A percentile compares a stretch with the other conserved stretches of the same genome.
These are phyloP conservation scores for Caracal caracal DNA, from an alignment of 2,113 vertebrate genomes.

Conservation along the genomic window DNA sequence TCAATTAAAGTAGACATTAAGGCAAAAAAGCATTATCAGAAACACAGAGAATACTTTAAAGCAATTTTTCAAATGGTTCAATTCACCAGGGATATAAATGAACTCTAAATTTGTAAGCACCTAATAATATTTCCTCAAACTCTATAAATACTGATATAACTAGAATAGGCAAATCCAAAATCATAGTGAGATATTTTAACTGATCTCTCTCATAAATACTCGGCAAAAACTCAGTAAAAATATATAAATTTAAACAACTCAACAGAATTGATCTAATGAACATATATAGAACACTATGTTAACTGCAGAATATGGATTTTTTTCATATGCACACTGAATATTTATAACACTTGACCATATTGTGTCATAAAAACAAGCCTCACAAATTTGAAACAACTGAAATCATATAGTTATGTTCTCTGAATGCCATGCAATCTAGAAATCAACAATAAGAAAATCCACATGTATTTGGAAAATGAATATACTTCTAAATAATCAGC, in stretches of 20 bases:
- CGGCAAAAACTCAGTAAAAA: neutral
- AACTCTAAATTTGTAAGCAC: neutral
- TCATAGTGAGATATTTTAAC: neutral
- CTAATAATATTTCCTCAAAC: neutral
- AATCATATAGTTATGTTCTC: neutral
- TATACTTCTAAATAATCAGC: neutral
- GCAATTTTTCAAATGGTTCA: neutral
- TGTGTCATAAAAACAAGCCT: neutral
- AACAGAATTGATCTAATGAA: neutral
- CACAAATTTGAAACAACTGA: neutral
- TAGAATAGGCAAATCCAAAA: neutral
- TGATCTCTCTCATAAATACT: neutral
- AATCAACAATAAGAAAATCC: constrained; percentile 15
- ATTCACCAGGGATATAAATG: neutral
- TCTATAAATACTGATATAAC: neutral
- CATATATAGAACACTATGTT: neutral
- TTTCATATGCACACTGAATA: neutral
- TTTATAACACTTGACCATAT: neutral
- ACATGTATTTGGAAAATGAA: neutral
- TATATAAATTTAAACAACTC: neutral
- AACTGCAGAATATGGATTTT: neutral
- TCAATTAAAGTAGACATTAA: neutral
- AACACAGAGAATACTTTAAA: neutral
- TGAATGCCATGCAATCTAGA: neutral
- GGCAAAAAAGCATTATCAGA: neutral